Base-by-base conservation (phyloP, 2,888 invertebrate species). In the Falcaria lacertinaria region DNA sequence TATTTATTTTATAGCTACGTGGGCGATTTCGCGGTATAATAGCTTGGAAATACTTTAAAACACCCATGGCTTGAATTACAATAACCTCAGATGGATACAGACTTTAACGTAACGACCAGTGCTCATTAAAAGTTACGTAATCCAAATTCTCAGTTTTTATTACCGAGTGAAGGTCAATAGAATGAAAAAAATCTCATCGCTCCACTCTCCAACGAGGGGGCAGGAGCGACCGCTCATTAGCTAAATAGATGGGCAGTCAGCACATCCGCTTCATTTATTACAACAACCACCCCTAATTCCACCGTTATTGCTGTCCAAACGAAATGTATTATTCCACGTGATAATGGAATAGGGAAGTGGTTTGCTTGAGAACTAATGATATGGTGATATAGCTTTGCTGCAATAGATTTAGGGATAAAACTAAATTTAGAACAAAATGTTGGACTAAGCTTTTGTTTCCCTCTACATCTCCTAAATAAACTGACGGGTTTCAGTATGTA, bases 221-320 rank as follows among this genome's bases (percentile, higher is more conserved):
- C 64, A n/a, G n/a, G n/a, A n/a, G n/a, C n/a, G n/a, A n/a, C n/a
- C 63, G 53, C 66, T 69, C 70, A 67, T 74, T 71, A 76, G 60
- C 57, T 48, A 60, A 65, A 69, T 67, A 70, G 65, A 74, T 71
- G 64, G 60, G 63, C 53, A 63, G 64, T 69, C 66, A 66, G 69
- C 69, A 55, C 58, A 60, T 54, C 52, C 60, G 64, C 54, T 64
- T 74, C 75, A 76, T 80, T 77, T 71, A 72, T 71, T 76, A 69
- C 55, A 67, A 67, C 61, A 60, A 63, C 57, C 55, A 48, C 54
- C 50, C 61, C 64, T 64, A 75, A 71, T 71, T 66, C 57, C 57
- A 51, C 60, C 66, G 64, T 65, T 67, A 67, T 60, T 48, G 42
- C 56, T 19, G 34, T 41, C 47, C 47, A 52, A 48, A 43, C 52